Percentiles rank a stretch among this genome's conserved stretches.
phyloP scores from a whole-genome alignment of 2,797 vertebrate genomes.

The Syngnathus acus region DNA sequence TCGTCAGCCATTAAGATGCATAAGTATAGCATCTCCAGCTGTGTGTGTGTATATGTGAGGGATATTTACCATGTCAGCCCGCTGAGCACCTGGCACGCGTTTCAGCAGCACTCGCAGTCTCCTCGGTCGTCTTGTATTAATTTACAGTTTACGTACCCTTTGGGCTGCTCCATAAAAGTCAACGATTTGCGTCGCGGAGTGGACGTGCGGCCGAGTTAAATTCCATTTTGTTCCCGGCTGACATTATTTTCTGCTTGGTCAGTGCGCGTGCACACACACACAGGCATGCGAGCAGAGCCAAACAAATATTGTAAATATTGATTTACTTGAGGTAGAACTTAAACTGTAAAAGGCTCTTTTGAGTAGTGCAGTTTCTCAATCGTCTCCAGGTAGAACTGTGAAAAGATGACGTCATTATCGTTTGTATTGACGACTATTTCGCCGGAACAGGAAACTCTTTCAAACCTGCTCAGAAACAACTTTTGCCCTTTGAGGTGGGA shows the following conservation, averaged over 20 bases:
- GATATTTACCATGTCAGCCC: not conserved
- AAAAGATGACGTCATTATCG: no score
- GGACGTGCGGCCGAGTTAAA: not conserved
- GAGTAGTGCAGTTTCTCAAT: no score
- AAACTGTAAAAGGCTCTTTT: not conserved
- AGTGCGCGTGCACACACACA: not conserved
- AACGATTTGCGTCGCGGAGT: slow-evolving; percentile 3
- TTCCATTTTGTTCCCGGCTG: not conserved
- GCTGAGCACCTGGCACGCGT: not conserved
- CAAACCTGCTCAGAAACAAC: no score
- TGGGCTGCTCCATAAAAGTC: slow-evolving; percentile 2
- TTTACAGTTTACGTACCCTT: slow-evolving; percentile 6
- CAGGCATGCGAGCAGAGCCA: not conserved
- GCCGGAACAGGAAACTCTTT: no score
- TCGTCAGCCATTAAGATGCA: not conserved
- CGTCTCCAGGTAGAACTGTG: no score
- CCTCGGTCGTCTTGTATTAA: slow-evolving; percentile 3
- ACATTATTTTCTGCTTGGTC: slow-evolving; percentile 2
- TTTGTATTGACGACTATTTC: no score
- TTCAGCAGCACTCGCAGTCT: not conserved
- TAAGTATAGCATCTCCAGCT: not conserved
- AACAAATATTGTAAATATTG: not conserved
- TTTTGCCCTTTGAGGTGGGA: not conserved
- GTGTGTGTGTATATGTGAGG: not conserved
- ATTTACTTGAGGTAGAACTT: no score